phyloP scores from a whole-genome alignment of 1,140 invertebrate genomes.

The Philopotamus ludificatus region DNA sequence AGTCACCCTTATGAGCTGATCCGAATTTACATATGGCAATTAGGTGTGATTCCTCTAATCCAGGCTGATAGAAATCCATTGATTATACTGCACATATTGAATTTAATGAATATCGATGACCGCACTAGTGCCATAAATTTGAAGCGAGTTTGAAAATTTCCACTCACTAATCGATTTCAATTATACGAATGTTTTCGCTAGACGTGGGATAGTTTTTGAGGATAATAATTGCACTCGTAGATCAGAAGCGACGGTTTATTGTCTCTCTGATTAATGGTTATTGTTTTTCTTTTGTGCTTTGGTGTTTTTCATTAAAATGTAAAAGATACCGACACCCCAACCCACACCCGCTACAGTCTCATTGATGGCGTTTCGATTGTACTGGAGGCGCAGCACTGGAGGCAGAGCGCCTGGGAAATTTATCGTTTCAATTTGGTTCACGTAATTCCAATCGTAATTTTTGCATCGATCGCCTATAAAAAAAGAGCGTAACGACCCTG shows the following conservation, averaged over 20 bases:
- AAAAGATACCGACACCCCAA: constrained; percentile 12
- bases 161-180: not conserved
- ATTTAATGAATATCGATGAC: too few species aligned
- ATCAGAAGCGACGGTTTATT: constrained; percentile 15
- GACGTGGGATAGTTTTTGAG: not conserved
- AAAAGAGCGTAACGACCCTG: not conserved
- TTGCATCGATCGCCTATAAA: constrained; percentile 7
- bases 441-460: constrained; percentile 20
- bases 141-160: too few species aligned
- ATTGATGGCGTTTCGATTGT: not conserved
- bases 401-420: constrained; percentile 5
- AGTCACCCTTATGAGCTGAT: constrained; percentile 21
- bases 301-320: constrained; percentile 20
- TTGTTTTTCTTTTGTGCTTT: constrained; percentile 19
- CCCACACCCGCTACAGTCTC: too few species aligned
- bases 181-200: not conserved
- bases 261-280: constrained; percentile 24
- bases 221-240: constrained; percentile 4
- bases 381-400: not conserved
- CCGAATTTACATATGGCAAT: constrained; percentile 25
- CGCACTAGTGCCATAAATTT: too few species aligned
- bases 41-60: constrained; percentile 25
- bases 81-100: too few species aligned
- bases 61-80: constrained; percentile 21
- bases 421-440: constrained; percentile 23